Conservation (phyloP, 2,888 invertebrate species). For the Clitarchus hookeri region DNA sequence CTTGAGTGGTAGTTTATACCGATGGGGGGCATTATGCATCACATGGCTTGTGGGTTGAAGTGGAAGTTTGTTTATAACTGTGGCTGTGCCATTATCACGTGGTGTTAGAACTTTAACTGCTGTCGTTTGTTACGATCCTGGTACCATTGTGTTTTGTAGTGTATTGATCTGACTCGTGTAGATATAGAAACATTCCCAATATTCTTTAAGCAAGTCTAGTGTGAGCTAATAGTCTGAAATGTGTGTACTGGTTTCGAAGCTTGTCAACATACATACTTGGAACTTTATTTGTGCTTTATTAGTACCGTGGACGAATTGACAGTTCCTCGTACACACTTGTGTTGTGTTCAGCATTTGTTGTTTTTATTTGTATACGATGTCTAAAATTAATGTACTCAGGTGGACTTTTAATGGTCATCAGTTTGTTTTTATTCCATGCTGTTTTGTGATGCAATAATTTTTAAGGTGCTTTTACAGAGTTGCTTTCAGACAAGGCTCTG, state of each 20-base stretch:
- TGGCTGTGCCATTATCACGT: background rate
- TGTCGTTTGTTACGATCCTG: background rate
- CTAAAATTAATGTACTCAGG: background rate
- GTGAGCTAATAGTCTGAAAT: background rate
- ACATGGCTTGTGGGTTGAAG: background rate
- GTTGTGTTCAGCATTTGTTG: background rate
- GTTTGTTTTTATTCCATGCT: no score
- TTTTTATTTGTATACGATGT: background rate
- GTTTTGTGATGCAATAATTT: background rate
- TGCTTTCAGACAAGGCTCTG: no score
- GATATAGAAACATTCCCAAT: background rate
- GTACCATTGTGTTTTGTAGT: background rate
- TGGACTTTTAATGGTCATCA: background rate
- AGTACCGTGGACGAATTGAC: background rate
- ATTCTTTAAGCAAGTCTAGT: background rate
- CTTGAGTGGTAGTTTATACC: background rate
- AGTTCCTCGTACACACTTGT: background rate
- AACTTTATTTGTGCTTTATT: no score
- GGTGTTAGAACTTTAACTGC: background rate
- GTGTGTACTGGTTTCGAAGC: background rate
- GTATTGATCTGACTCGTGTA: background rate
- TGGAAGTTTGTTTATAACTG: background rate
- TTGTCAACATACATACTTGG: no score
- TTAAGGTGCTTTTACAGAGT: no score
- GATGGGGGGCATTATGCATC: background rate